Conservation (phyloP, 2,797 vertebrate species). For the Micromesistius poutassou region DNA sequence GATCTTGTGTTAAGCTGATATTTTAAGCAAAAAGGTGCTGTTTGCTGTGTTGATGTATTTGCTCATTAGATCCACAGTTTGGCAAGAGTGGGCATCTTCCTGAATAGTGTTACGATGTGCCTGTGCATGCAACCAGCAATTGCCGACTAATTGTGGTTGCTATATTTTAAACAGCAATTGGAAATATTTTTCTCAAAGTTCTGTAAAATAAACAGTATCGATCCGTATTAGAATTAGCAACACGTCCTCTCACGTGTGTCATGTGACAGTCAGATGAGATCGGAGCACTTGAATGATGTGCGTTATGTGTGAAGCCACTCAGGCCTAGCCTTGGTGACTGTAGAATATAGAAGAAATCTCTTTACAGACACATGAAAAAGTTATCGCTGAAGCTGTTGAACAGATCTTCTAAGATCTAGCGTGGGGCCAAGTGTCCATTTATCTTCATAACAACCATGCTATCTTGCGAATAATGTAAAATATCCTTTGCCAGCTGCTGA, state of each 20-base stretch:
- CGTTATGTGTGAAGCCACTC: not conserved
- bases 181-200: not conserved
- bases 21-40: not conserved
- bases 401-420: not conserved
- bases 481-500: not conserved
- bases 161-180: not conserved
- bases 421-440: too few relatives aligned
- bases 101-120: not conserved
- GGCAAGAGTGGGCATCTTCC: not conserved
- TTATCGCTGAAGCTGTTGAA: not conserved
- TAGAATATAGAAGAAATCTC: too few relatives aligned
- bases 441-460: too few relatives aligned
- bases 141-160: not conserved
- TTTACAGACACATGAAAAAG: too few relatives aligned
- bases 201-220: not conserved
- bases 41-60: not conserved
- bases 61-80: not conserved
- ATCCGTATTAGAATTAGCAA: not conserved
- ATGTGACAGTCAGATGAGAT: conserved; percentile 56
- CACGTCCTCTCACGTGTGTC: conserved; percentile 25
- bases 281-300: not conserved
- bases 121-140: not conserved
- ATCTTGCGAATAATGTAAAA: not conserved
- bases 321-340: not conserved
- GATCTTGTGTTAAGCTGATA: not conserved